These are phyloP conservation scores for Grammomys dolichurus DNA, from an alignment of 2,113 vertebrate species.

Conservation along the genomic window DNA sequence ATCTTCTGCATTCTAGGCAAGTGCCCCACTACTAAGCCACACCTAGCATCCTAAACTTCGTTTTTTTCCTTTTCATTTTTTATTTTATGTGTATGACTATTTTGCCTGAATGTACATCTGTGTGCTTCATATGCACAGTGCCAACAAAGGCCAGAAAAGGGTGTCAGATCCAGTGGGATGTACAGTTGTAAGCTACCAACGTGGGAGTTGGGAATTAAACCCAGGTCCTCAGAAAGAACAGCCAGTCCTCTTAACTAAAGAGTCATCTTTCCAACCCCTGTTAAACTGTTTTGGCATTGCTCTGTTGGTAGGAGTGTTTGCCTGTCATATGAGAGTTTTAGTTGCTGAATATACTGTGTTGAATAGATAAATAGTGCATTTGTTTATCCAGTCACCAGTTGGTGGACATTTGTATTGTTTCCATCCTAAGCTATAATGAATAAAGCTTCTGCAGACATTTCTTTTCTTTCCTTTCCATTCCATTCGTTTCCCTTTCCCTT, in stretches of 20 bases:
- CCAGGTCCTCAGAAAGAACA: not conserved
- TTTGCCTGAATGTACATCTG: not conserved
- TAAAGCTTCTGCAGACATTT: not conserved
- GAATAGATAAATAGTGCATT: not conserved
- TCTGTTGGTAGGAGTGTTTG: not conserved
- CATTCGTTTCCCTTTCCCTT: not conserved
- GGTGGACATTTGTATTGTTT: conserved; percentile 36
- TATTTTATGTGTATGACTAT: not conserved
- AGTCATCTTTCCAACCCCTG: not conserved
- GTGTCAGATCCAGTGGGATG: not conserved
- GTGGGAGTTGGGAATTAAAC: not conserved
- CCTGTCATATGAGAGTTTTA: not conserved
- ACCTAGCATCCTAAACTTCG: not conserved
- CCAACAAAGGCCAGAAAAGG: not conserved
- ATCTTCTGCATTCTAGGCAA: not conserved
- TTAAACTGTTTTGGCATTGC: not conserved
- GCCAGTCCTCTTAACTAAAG: not conserved
- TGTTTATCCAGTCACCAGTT: not conserved
- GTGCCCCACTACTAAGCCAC: not conserved
- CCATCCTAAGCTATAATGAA: not conserved
- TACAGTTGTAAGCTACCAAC: not conserved
- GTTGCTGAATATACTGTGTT: not conserved
- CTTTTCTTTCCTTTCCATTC: not conserved
- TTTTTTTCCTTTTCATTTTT: not conserved
- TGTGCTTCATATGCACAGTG: not conserved